Evolutionary conservation across 2,888 invertebrate species (phyloP), one percentile per base, ranked within the genome.

Genomic region (Thymelicus sylvestris): DNA sequence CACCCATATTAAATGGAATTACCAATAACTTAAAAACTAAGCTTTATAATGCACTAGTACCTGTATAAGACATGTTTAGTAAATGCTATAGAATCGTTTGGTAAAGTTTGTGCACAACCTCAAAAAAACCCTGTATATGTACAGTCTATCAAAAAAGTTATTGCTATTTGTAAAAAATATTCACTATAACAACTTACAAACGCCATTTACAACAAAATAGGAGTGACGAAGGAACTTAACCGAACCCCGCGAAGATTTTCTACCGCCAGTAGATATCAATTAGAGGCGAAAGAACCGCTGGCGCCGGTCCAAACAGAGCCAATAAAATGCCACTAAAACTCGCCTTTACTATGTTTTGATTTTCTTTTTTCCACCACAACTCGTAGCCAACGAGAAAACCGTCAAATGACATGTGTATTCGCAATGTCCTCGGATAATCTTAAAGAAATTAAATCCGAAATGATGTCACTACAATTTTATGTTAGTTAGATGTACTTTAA

Each of bases 291-390:
- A 80, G 74, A 78, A 84, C 73, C 70, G 83, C 84, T 92, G 92
- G 92, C 92, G 76, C 65, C 74, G 79, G 71, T 88, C 92, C 92
- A 92, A 92, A 84, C 83, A 79, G 83, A 81, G 84, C 86, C 85
- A 90, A 90, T 90, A 91, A 91, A 92, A 89, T 78, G 83, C 84
- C 83, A 87, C 86, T 91, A 91, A 89, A 89, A 80, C 85, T 75
- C 80, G 84, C 85, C 84, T 88, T 88, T 86, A 87, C 86, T 88
- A 81, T 90, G 88, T 89, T 91, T 89, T 91, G 88, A 90, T 91
- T 90, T 90, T 88, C 84, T 83, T 82, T 63, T 69, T 69, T 60
- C 69, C 12, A 31, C 57, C 12, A 59, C 59, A 39, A 59, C 81
- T 80, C 77, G 79, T 76, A 80, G 73, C 74, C 75, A 75, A 77